phyloP scores from a whole-genome alignment of 2,888 invertebrate species.

The Globia sparganii region DNA sequence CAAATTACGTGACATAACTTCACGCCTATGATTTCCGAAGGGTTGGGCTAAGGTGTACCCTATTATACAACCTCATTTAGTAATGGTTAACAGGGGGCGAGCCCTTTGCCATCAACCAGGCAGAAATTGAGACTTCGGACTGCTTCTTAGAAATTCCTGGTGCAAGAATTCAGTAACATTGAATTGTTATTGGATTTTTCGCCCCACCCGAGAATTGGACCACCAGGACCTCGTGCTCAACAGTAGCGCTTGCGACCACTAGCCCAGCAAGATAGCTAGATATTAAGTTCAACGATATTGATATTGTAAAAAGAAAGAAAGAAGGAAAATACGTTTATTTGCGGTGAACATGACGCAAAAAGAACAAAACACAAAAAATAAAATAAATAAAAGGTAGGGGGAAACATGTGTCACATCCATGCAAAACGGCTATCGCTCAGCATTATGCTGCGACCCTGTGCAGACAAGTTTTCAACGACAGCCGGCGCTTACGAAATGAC shows the following conservation, averaged over 20 bases:
- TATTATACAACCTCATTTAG: background rate
- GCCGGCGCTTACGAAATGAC: too few species aligned
- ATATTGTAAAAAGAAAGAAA: too few species aligned
- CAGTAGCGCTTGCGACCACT: background rate
- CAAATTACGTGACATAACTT: background rate
- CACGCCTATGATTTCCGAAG: background rate
- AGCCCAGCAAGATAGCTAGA: background rate
- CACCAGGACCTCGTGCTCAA: background rate
- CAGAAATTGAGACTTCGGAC: background rate
- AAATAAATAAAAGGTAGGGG: too few species aligned
- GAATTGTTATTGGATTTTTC: background rate
- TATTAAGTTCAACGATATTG: too few species aligned
- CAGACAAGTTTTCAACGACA: too few species aligned
- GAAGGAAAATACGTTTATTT: too few species aligned
- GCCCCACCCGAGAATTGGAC: background rate
- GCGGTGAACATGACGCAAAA: too few species aligned
- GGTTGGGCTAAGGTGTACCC: background rate
- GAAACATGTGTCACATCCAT: too few species aligned
- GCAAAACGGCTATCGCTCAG: too few species aligned
- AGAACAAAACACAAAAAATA: too few species aligned
- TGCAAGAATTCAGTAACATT: background rate
- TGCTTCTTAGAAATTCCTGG: too few species aligned
- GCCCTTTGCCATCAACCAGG: background rate
- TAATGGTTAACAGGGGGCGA: background rate
- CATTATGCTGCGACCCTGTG: too few species aligned